Evolutionary conservation across 2,113 vertebrate genomes (phyloP).

Genomic region (Dasyprocta punctata): DNA sequence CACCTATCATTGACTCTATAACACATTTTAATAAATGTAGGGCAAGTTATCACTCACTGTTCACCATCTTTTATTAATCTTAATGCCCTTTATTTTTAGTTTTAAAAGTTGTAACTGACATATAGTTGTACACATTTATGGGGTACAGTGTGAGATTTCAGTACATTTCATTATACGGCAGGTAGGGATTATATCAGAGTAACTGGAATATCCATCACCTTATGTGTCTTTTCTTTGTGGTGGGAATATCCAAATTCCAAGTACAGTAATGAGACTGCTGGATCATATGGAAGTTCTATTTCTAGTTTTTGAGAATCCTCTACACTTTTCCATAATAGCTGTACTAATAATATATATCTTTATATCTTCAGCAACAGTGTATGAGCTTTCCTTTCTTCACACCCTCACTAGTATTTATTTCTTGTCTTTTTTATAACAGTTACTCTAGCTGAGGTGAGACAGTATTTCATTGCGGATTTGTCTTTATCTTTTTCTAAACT

Average conservation of each 20-base stretch:
- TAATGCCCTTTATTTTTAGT: not conserved
- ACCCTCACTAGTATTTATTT: not conserved
- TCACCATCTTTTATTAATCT: not conserved
- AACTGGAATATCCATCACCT: not conserved
- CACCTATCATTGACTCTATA: constrained; percentile 22
- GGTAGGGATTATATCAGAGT: not conserved
- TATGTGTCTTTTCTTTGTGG: not conserved
- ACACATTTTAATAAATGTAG: constrained; percentile 46
- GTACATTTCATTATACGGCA: not conserved
- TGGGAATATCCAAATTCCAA: not conserved
- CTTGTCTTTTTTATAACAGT: not conserved
- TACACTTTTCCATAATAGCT: not conserved
- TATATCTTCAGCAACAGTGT: not conserved
- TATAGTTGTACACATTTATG: not conserved
- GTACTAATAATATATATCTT: too few species aligned
- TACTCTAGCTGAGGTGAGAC: not conserved
- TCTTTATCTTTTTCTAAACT: constrained; percentile 37
- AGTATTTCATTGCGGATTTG: not conserved
- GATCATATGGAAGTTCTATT: not conserved
- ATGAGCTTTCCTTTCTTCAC: not conserved
- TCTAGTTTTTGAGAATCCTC: not conserved
- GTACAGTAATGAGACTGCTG: not conserved
- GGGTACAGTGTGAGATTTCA: not conserved
- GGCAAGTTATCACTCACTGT: constrained; percentile 2
- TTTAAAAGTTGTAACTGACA: not conserved